A percentile compares a stretch with the other conserved stretches of the same genome.
Conservation (phyloP, 2,797 vertebrate species). For the Eospalax fontanierii region DNA sequence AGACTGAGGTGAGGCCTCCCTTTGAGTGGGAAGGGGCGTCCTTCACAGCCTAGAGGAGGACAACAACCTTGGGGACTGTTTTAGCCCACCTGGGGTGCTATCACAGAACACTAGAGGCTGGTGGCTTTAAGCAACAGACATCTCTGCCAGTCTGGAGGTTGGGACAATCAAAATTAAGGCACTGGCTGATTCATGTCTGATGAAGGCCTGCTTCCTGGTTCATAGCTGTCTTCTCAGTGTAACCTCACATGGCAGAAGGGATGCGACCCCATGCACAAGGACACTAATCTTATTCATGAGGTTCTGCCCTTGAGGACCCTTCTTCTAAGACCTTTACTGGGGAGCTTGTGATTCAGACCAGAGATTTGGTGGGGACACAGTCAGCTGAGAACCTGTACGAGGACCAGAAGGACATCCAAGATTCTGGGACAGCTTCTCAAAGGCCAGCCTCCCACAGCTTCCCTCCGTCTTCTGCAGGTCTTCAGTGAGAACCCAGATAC, state of each 20-base stretch:
- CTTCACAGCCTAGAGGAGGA: background rate
- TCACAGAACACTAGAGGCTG: background rate
- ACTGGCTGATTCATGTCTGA: background rate
- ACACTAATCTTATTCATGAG: background rate
- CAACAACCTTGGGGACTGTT: background rate
- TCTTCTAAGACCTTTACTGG: background rate
- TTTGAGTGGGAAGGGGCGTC: no score
- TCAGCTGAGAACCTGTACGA: background rate
- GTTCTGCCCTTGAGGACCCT: background rate
- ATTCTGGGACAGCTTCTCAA: background rate
- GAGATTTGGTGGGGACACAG: background rate
- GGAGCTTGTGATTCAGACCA: background rate
- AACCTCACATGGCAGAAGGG: background rate
- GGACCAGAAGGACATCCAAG: accelerated
- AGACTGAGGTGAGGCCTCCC: background rate
- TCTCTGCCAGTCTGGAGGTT: background rate
- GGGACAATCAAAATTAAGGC: background rate
- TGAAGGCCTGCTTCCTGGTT: background rate
- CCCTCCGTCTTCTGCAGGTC: background rate
- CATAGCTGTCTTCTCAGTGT: background rate
- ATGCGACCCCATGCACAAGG: background rate
- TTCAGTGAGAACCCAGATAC: background rate
- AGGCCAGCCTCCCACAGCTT: background rate
- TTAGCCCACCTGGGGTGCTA: background rate
- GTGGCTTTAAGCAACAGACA: background rate